Evolutionary conservation across 2,113 vertebrate genomes (phyloP).

Genomic region (Triplophysa rosa): DNA sequence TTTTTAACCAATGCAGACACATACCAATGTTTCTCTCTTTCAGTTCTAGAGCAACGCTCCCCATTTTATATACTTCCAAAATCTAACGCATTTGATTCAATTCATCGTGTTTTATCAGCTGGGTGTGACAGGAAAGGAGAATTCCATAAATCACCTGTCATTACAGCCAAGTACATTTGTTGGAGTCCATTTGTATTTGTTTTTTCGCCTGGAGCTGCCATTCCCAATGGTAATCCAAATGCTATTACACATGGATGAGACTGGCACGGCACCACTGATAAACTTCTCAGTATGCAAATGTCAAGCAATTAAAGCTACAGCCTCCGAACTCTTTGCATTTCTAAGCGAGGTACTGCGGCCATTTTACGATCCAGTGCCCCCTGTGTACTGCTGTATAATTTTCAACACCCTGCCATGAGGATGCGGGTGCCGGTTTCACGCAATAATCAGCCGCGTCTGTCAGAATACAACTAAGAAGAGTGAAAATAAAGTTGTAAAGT

Average conservation of each 20-base stretch:
- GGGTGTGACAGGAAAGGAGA: no score
- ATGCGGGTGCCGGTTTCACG: neutral
- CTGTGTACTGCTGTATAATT: conserved; percentile 12
- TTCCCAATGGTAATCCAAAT: conserved; percentile 50
- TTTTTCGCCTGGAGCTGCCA: conserved; percentile 45
- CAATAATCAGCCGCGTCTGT: neutral
- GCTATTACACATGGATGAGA: conserved; percentile 49
- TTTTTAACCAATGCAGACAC: no score
- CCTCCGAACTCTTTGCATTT: conserved; percentile 43
- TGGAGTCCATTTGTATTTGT: conserved; percentile 47
- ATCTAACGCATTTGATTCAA: no score
- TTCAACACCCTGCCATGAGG: neutral
- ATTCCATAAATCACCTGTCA: conserved; percentile 42
- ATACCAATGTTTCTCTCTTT: no score
- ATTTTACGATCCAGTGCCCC: conserved; percentile 39
- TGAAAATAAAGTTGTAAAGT: neutral
- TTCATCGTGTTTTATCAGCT: no score
- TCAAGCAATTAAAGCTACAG: conserved; percentile 58
- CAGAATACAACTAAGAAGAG: neutral
- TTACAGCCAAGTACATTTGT: conserved; percentile 34
- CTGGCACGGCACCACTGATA: conserved; percentile 50
- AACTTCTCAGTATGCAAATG: conserved; percentile 61
- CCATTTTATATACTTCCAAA: no score
- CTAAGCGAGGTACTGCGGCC: conserved; percentile 29
- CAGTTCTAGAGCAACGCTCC: no score